Base-by-base conservation (phyloP, 2,888 invertebrate genomes). In the Coenonympha arcania region DNA sequence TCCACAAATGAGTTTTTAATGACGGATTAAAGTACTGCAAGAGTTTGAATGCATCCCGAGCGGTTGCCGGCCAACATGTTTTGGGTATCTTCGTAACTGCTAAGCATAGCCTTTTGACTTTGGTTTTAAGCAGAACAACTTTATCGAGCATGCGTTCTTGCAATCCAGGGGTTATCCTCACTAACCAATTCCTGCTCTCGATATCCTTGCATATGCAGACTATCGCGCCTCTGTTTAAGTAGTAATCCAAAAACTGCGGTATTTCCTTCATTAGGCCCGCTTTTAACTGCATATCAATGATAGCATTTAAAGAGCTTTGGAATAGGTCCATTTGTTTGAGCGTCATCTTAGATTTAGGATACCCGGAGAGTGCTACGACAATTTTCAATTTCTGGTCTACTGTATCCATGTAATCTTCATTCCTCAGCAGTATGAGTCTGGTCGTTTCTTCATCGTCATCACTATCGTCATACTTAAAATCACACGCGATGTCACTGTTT, bases 1-100 rank as follows among this genome's bases (percentile, higher is more conserved):
- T 76, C 83, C 84, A 85, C 22, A 66, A 40, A 41, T 65, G 60
- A 0, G 83, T 83, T 58, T 71, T 79, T 15, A 85, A 54, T 0
- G 70, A 69, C 0, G 84, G 83, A 55, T 85, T 85, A 26, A 83
- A 85, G 53, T 83, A 84, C 33, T 85, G 81, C n/a, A 85, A 54
- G 0, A 84, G 61, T 61, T 81, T 82, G 39, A 85, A 84, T 0
- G 73, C 75, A 36, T 83, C 82, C 15, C 71, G 65, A 0, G 81
- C 79, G 0, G 79, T 73, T 0, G 80, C 69, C 0, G 84, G 83
- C 79, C 80, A 81, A 28, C 71, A 71, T 0, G 66, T 54, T 4
- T 64, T 62, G 0, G 82, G 80, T 43, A 84, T 81, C 60, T 79
- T 82, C 2, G 82, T 56, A 0, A 76, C 61, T 13, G 76, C 85